A percentile compares a stretch with the other conserved stretches of the same genome.
Conservation (phyloP, 2,113 vertebrate species). For the Psittacus erithacus region DNA sequence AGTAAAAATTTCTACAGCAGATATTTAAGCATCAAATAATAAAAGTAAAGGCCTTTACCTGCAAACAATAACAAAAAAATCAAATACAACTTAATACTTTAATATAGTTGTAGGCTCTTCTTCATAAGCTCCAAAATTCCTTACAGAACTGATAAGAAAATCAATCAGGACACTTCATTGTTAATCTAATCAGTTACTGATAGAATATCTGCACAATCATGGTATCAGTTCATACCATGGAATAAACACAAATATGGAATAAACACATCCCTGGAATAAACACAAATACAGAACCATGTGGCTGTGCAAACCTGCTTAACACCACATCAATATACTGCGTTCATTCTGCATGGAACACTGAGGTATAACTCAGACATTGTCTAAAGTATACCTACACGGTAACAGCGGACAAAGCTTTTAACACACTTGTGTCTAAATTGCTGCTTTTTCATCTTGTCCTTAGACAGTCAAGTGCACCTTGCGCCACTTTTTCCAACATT, state of each 20-base stretch:
- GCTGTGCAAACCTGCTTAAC: not conserved
- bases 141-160: not conserved
- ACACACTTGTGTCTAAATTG: not conserved
- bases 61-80: not conserved
- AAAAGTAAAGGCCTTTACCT: not conserved
- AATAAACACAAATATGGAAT: not conserved
- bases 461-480: not conserved
- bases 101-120: not conserved
- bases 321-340: not conserved
- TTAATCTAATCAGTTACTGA: not conserved
- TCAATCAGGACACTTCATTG: not conserved
- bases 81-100: not conserved
- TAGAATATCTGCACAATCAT: not conserved
- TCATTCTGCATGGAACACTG: not conserved
- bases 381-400: not conserved
- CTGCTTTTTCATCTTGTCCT: not conserved
- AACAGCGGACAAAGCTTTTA: not conserved
- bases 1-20: not conserved
- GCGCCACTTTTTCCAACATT: rapidly evolving
- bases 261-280: not conserved
- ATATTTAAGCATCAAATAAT: not conserved
- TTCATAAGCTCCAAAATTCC: not conserved
- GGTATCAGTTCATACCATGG: not conserved
- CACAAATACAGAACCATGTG: not conserved
- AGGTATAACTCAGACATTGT: not conserved